Evolutionary conservation across 2,888 invertebrate species (phyloP).

Genomic region (Phaonia tiefii): DNA sequence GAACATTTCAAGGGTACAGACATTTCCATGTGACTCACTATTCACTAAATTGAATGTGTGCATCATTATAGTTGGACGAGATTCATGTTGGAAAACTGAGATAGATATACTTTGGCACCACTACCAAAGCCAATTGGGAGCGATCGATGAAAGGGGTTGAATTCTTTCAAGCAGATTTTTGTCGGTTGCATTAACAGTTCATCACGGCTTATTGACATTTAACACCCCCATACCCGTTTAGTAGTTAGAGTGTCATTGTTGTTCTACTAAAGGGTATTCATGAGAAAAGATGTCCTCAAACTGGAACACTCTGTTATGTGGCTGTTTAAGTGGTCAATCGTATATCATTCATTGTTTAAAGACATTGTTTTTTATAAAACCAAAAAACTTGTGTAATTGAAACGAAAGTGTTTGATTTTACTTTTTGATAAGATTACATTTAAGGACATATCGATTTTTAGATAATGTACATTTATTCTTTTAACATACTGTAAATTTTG

Average conservation of each 20-base stretch:
- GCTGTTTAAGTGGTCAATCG: constrained; percentile 7
- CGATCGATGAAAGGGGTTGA: constrained; percentile 5
- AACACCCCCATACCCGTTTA: background rate
- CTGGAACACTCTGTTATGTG: background rate
- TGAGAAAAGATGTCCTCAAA: no score
- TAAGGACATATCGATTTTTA: no score
- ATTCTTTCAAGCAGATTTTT: background rate
- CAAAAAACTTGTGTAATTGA: background rate
- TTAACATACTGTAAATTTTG: no score
- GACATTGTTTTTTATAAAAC: no score
- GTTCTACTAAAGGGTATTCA: background rate
- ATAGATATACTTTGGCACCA: no score
- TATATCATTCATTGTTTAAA: constrained; percentile 13
- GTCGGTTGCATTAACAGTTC: constrained; percentile 7
- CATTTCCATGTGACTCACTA: constrained; percentile 6
- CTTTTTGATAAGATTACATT: background rate
- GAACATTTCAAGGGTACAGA: constrained; percentile 28
- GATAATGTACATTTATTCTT: no score
- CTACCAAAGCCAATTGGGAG: no score
- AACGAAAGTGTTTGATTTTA: background rate
- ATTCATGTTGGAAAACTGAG: no score
- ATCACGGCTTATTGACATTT: background rate
- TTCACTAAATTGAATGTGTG: no score
- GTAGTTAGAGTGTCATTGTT: background rate
- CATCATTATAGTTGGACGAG: no score